Evolutionary conservation across 2,113 vertebrate genomes (phyloP), one percentile per base, ranked within the genome.

Genomic region (Prinia subflava): DNA sequence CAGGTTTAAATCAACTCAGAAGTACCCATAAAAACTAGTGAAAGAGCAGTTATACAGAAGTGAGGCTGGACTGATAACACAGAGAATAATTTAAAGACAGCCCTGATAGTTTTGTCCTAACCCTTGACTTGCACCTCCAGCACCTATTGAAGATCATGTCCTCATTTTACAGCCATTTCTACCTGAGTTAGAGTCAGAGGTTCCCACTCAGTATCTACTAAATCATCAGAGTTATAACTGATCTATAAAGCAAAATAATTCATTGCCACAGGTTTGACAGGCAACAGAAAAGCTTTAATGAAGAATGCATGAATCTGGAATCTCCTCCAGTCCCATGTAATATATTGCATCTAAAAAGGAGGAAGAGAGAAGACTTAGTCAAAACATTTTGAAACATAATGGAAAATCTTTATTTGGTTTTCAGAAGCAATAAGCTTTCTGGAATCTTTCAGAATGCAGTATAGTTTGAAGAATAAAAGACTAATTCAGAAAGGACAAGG

Each of bases 341-440:
- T 39, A 31, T 46, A 60, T 50, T 82, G 50, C 31, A 88, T 76
- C 71, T 62, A 82, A 83, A 84, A 62, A 93, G 37, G 18, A 46
- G 3, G 5, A 70, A 87, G 13, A 52, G 33, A 67, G 17, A 65
- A 11, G n/a, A 94, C 68, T 83, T 27, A 70, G 60, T 42, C 42
- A 85, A 92, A 64, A 69, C 20, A n/a, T 82, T 92, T 91, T 77
- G 84, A 92, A 94, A 83, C 16, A 55, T 42, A 91, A 60, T 35
- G n/a, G 46, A 87, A 94, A 85, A 44, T 7, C 21, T 77, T 59
- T 2, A 71, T n/a, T 46, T 46, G 13, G 13, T 55, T 92, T 94
- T 78, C 42, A 79, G 52, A 85, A 79, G 13, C 10, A 81, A n/a
- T 35, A 64, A 79, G 8, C 33, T 78, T 78, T 75, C 67, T 76